A percentile compares a stretch with the other conserved stretches of the same genome.
Evolutionary conservation across 2,888 invertebrate genomes (phyloP).

Genomic region (Rotaria socialis): DNA sequence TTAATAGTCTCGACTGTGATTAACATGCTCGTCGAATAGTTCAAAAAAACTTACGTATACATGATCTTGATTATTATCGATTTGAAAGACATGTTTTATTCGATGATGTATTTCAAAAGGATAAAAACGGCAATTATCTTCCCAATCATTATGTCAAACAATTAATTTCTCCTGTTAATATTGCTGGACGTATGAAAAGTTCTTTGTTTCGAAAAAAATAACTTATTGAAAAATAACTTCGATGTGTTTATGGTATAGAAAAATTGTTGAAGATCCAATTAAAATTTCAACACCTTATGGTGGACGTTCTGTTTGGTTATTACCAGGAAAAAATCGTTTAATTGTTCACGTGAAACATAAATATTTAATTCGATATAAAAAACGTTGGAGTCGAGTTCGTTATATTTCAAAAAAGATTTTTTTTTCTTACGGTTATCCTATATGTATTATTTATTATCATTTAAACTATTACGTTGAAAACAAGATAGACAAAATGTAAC

Average conservation of each 20-base stretch:
- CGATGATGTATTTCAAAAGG: slow-evolving; percentile 75
- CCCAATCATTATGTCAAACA: slow-evolving; percentile 54
- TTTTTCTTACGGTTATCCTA: slow-evolving; percentile 53
- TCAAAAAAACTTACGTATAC: slow-evolving; percentile 53
- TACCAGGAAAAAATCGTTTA: slow-evolving; percentile 92
- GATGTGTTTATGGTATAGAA: slow-evolving; percentile 43
- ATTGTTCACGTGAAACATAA: slow-evolving; percentile 92
- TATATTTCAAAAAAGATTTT: neutral
- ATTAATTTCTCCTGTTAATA: slow-evolving; percentile 53
- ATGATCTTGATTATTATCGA: slow-evolving; percentile 62
- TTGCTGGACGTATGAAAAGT: slow-evolving; percentile 50
- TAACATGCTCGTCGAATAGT: slow-evolving; percentile 43
- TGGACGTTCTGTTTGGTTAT: slow-evolving; percentile 81
- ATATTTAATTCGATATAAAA: slow-evolving; percentile 86
- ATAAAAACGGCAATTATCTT: slow-evolving; percentile 50
- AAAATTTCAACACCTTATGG: slow-evolving; percentile 89
- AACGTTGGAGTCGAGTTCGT: slow-evolving; percentile 87
- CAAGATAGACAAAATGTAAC: slow-evolving; percentile 1
- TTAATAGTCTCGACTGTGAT: slow-evolving; percentile 42
- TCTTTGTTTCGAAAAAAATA: neutral
- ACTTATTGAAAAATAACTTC: too few species aligned
- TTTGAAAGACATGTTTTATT: slow-evolving; percentile 70
- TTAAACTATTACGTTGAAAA: slow-evolving; percentile 51
- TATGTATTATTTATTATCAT: slow-evolving; percentile 57
- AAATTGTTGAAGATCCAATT: slow-evolving; percentile 65